These are phyloP conservation scores for Anneissia japonica DNA, from an alignment of 35 echinoderm and acorn worm genomes.

Conservation along the genomic window DNA sequence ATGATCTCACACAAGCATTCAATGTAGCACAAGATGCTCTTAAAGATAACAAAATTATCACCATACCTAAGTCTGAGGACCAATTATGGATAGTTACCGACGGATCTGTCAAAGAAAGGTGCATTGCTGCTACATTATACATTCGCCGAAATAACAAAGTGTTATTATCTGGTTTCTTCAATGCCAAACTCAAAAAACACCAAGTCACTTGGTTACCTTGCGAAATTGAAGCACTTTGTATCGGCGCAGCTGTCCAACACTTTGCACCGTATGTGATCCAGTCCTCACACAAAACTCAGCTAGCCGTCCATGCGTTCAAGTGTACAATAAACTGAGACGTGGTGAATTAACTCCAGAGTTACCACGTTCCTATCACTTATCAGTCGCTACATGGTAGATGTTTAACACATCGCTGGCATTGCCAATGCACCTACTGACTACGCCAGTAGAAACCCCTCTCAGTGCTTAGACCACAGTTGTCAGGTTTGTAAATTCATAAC, in stretches of 20 bases:
- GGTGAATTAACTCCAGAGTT: slow-evolving; percentile 3
- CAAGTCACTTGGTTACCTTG: not conserved
- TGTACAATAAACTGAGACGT: not conserved
- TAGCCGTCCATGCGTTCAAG: not conserved
- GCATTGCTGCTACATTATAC: not conserved
- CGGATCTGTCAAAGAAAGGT: no score
- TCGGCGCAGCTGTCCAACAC: not conserved
- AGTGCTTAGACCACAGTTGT: not conserved
- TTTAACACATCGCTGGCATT: no score
- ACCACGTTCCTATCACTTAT: not conserved
- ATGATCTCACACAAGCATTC: slow-evolving; percentile 2
- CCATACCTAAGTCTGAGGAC: no score
- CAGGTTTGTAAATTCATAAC: slow-evolving; percentile 2
- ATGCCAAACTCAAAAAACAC: no score
- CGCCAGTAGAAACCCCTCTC: not conserved
- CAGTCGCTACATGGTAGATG: no score
- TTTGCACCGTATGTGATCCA: not conserved
- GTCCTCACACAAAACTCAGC: not conserved
- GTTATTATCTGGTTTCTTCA: not conserved
- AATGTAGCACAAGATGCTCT: no score
- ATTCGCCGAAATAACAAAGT: not conserved
- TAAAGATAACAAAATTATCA: no score
- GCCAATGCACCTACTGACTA: no score
- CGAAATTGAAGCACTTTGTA: slow-evolving; percentile 5
- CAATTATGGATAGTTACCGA: no score